Percentiles rank a stretch among this genome's conserved stretches.
Conservation (phyloP, 92 coral and sea anemone species). For the Palythoa heliodiscus region DNA sequence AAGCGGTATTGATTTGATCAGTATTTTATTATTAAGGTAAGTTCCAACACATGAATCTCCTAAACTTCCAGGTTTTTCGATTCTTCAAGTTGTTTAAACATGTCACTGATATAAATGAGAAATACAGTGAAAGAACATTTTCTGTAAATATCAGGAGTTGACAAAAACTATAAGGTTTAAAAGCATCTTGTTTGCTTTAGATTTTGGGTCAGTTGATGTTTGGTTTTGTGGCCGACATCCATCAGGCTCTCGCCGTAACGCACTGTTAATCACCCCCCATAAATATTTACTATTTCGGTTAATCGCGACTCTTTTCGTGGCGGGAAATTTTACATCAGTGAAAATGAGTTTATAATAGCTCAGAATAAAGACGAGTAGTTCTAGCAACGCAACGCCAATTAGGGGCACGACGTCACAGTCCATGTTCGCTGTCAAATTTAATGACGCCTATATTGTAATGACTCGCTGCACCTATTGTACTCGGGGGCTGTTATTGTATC, state of each 20-base stretch:
- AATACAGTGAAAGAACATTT: background rate
- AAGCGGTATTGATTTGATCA: background rate
- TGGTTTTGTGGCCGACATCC: background rate
- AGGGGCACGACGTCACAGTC: constrained; percentile 45
- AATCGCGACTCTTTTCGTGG: constrained; percentile 16
- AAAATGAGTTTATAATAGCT: constrained; percentile 45
- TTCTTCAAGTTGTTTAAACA: background rate
- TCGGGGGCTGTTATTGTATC: constrained; percentile 56
- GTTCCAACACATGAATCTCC: background rate
- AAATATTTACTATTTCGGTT: background rate
- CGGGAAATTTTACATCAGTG: constrained; percentile 35
- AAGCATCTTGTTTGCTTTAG: constrained; percentile 18
- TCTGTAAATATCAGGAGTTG: background rate
- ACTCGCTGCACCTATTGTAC: constrained; percentile 40
- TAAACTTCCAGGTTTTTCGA: background rate
- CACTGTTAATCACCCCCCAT: background rate
- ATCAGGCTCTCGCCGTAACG: background rate
- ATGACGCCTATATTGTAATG: constrained; percentile 67
- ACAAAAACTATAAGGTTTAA: constrained; percentile 18
- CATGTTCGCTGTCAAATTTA: constrained; percentile 63
- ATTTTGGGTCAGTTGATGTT: background rate
- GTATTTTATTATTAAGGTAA: background rate
- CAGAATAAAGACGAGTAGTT: constrained; percentile 14
- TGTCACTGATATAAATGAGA: background rate
- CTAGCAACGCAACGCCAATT: constrained; percentile 33